Evolutionary conservation across 1,140 invertebrate species (phyloP).

Genomic region (Geopemphigus sp.): DNA sequence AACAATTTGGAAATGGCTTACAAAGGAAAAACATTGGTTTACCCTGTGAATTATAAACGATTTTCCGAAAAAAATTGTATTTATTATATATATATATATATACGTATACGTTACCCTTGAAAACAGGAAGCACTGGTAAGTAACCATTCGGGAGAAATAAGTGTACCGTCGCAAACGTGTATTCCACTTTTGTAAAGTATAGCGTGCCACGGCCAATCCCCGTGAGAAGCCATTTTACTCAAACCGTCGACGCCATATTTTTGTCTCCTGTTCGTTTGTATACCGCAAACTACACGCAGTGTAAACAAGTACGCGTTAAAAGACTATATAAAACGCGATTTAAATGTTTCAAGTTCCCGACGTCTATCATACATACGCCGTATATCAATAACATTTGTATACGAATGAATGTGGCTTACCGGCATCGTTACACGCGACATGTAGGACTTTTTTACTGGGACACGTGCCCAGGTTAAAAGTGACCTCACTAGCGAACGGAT

Average conservation of each 20-base stretch:
- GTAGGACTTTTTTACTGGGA: conserved; percentile 73
- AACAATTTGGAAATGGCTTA: too few species aligned
- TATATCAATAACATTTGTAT: not conserved
- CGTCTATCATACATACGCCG: too few species aligned
- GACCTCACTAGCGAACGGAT: conserved; percentile 75
- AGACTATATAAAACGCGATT: too few species aligned
- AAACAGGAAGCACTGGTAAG: conserved; percentile 86
- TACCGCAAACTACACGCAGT: conserved; percentile 67
- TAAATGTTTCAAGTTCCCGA: too few species aligned
- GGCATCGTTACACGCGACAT: conserved; percentile 72
- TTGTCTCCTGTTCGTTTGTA: conserved; percentile 62
- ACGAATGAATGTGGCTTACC: conserved; percentile 59
- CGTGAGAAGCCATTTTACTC: conserved; percentile 68
- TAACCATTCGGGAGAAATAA: conserved; percentile 77
- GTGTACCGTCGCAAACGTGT: conserved; percentile 83
- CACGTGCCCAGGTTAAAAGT: conserved; percentile 74
- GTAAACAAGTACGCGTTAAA: too few species aligned
- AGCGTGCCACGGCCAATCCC: conserved; percentile 88
- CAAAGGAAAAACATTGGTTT: too few species aligned
- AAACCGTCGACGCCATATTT: conserved; percentile 60
- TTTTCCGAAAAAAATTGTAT: too few species aligned
- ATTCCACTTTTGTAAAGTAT: conserved; percentile 77
- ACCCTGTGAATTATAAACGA: too few species aligned
- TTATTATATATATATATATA: too few species aligned
- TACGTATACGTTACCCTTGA: conserved; percentile 63